Evolutionary conservation across 2,113 vertebrate genomes (phyloP), one percentile per base, ranked within the genome.

Genomic region (Phoenicopterus ruber): DNA sequence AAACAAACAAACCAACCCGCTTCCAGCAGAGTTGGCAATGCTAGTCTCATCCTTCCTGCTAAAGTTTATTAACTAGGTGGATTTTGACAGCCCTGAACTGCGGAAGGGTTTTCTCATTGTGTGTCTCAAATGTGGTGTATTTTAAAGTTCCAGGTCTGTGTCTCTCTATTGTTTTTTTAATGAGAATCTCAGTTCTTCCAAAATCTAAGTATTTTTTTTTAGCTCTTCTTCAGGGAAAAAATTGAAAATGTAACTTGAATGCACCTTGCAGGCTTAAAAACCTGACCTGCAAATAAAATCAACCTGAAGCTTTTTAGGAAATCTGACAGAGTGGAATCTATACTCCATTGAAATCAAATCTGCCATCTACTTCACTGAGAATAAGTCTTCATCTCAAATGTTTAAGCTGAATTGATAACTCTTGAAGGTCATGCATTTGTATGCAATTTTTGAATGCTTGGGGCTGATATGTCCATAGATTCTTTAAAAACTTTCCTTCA

Each of bases 271-370:
- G 72, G 40, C 61, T 91, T 91, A 58, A 82, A 91, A 95, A 89
- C 31, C 50, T 70, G 63, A 88, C 47, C 78, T 91, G 70, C 58
- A 90, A 93, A 96, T 86, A 80, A 87, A 91, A 95, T 82, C 66
- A 94, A 65, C 57, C 49, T 69, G 54, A 91, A 77, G 40, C 40
- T 69, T 93, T 95, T 87, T 61, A 93, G 58, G 32, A 88, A 87
- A 77, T 54, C 61, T 93, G 52, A 46, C 13, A 52, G 73, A 82
- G 19, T 69, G 10, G 40, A 82, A 95, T 82, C 70, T n/a, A 77
- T 82, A 88, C 62, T 87, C 49, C n/a, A 38, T 9, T 80, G 66
- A 92, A 96, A 96, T 93, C 87, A 94, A 87, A 94, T 95, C 71
- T 88, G 10, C 84, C 69, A 83, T 77, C 85, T 79, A 54, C 90